Base-by-base conservation (phyloP, 2,113 vertebrate species). In the Anolis sagrei region DNA sequence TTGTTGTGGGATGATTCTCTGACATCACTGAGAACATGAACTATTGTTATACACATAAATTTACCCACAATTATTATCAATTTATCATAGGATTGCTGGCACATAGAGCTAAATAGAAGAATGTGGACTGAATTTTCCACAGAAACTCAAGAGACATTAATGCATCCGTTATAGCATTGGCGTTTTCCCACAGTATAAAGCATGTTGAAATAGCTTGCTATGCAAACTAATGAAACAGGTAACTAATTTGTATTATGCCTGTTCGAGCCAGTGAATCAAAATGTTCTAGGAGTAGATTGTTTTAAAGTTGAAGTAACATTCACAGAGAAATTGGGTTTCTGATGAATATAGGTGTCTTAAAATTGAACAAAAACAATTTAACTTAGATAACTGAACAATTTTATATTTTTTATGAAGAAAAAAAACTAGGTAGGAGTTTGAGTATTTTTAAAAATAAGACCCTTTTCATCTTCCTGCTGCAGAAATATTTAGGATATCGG, bases 31-130 rank as follows among this genome's bases (percentile, higher is more conserved):
- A 90, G 14, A 69, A 76, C 5, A 58, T 88, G 76, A 80, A n/a
- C 84, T 80, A 83, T 70, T 79, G 11, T 83, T 29, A 77, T 61
- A 86, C 72, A 85, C 4, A 32, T 61, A 83, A 79, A 91, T 79
- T 34, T 32, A n/a, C 16, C n/a, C 7, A 13, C 61, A 58, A 61
- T 25, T 10, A 54, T 27, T 78, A 69, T 10, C 77, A 14, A 69
- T 61, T 72, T 72, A 62, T 62, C 36, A 74, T 66, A 6, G 39
- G 5, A 27, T 44, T 10, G 36, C 23, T 21, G 49, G 23, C 18
- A 34, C 66, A 80, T 49, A 14, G 29, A 85, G 36, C 25, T 14
- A 32, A 61, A 19, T 14, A 13, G 23, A 16, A 62, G 21, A 80
- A 29, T 44, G 21, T 29, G 7, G 62, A 64, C 68, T 86, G 19